These are phyloP conservation scores for Eleutherodactylus coqui DNA, from an alignment of 2,797 vertebrate genomes.

Conservation along the genomic window DNA sequence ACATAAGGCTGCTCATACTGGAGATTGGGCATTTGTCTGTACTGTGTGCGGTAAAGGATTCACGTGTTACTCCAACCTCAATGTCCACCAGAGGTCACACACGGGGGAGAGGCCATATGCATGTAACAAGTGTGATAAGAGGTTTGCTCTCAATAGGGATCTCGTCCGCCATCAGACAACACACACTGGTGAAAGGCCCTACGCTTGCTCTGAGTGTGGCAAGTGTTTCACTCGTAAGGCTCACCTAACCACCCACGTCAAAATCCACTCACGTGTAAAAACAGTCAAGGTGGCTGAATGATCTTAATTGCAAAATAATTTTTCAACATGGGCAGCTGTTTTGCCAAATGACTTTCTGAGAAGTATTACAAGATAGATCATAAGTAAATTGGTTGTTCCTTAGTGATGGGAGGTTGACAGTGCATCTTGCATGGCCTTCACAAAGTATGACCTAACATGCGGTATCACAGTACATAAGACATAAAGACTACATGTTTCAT, in stretches of 20 bases:
- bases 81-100: constrained; percentile 62
- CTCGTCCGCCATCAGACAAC: constrained; percentile 58
- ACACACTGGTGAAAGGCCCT: constrained; percentile 62
- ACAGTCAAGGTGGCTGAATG: background rate
- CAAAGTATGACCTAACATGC: background rate
- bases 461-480: background rate
- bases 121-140: constrained; percentile 51
- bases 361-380: background rate
- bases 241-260: constrained; percentile 55
- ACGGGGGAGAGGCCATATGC: constrained; percentile 51
- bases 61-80: constrained; percentile 63
- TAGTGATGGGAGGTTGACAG: background rate
- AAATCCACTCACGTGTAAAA: constrained; percentile 48
- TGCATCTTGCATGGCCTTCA: background rate
- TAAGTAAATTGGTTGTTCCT: background rate
- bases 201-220: constrained; percentile 59
- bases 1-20: constrained; percentile 62
- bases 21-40: constrained; percentile 58
- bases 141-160: constrained; percentile 56
- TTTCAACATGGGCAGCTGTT: background rate
- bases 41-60: constrained; percentile 62
- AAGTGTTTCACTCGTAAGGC: constrained; percentile 59
- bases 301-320: background rate
- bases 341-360: background rate
- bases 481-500: background rate